phyloP scores from a whole-genome alignment of 2,888 invertebrate species.

The Tinea trinotella region DNA sequence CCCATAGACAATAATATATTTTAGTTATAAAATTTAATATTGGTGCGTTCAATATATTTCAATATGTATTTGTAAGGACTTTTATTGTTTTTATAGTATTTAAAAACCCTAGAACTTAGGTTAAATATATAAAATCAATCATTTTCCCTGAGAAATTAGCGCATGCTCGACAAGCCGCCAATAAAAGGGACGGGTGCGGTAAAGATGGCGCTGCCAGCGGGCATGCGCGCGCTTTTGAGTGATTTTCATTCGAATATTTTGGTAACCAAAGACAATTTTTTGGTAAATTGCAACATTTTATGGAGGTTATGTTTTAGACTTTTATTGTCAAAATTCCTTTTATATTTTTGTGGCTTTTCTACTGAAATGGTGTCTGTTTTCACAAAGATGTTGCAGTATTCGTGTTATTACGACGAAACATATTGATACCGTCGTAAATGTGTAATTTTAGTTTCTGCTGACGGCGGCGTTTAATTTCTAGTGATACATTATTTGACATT shows the following conservation, averaged over 20 bases:
- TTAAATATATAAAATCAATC: background rate
- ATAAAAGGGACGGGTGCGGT: background rate
- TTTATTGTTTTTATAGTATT: background rate
- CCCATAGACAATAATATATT: background rate
- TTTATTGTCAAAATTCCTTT: slow-evolving; percentile 57
- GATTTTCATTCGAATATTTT: background rate
- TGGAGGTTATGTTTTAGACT: slow-evolving; percentile 22
- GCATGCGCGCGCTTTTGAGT: slow-evolving; percentile 10
- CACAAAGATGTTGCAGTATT: background rate
- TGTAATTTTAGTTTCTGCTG: background rate
- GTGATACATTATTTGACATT: slow-evolving; percentile 49
- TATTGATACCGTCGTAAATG: background rate
- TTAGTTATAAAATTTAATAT: background rate
- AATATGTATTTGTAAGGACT: background rate
- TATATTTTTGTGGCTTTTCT: slow-evolving; percentile 1
- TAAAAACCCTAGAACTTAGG: background rate
- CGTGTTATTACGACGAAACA: background rate
- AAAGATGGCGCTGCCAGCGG: slow-evolving; percentile 28
- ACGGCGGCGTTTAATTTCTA: slow-evolving; percentile 38
- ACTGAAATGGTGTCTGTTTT: background rate
- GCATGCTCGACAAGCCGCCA: background rate
- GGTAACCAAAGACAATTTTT: slow-evolving; percentile 50
- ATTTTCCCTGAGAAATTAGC: background rate
- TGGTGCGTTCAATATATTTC: background rate
- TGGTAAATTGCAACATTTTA: slow-evolving; percentile 24